Percentiles rank a stretch among this genome's conserved stretches.
Conservation (phyloP, 2,797 vertebrate species). For the Miichthys miiuy region DNA sequence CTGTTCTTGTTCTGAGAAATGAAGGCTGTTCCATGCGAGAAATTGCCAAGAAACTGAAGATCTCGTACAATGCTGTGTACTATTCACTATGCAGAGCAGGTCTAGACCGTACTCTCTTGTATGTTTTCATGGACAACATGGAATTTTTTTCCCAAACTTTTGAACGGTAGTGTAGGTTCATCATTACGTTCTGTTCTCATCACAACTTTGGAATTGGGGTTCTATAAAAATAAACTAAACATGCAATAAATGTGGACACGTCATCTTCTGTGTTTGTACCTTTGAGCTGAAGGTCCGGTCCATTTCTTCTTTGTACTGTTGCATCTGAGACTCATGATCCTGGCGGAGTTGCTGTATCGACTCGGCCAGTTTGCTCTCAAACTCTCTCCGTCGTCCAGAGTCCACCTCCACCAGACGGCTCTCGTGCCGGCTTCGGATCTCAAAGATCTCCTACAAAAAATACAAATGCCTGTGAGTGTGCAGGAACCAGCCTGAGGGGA, state of each 20-base stretch:
- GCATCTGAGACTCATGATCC: constrained; percentile 86
- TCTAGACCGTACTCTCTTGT: no score
- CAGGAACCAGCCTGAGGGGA: accelerated
- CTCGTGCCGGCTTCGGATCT: constrained; percentile 83
- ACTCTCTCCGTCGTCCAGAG: constrained; percentile 79
- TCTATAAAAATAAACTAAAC: no score
- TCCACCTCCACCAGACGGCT: constrained; percentile 85
- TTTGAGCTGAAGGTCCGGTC: constrained; percentile 84
- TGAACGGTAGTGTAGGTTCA: no score
- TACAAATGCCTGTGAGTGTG: not conserved
- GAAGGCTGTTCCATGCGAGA: no score
- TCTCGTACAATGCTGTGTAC: no score
- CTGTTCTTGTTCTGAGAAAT: no score
- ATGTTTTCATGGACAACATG: no score
- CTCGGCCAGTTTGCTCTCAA: constrained; percentile 84
- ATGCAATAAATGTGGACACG: not conserved
- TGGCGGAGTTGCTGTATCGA: constrained; percentile 85
- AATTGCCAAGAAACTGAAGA: no score
- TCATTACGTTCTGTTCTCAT: no score
- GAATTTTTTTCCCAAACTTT: no score
- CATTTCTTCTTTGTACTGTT: constrained; percentile 88
- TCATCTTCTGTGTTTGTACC: constrained; percentile 65
- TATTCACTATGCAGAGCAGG: no score
- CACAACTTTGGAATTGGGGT: no score
- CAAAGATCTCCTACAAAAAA: constrained; percentile 83